Base-by-base conservation (phyloP, 2,888 invertebrate genomes). In the Archips xylosteana region DNA sequence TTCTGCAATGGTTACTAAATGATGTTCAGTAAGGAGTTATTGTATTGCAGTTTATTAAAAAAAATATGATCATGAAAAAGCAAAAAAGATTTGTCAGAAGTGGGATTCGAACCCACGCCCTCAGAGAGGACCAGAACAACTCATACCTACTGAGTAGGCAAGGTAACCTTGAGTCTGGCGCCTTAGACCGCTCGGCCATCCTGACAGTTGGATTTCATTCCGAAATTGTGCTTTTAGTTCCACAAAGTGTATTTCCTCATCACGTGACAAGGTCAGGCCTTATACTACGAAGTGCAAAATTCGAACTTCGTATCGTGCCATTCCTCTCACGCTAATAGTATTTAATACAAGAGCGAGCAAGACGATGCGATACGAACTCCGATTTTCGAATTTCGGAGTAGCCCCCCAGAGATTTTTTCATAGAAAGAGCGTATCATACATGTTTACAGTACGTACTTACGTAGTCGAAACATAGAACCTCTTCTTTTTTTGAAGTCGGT, bases 151-250 rank as follows among this genome's bases (percentile, higher is more conserved):
- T 95, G 91, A 95, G 81, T 87, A 82, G 91, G 97, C 96, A 97
- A 92, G 92, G 92, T 75, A 83, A 86, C 94, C 94, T 94, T 94
- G 94, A 94, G 94, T 94, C 94, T 94, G 94, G 93, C 97, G 97
- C 97, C 97, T 97, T 97, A 97, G 97, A 97, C 97, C 97, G 96
- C 97, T 97, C 96, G 96, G 96, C 96, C 97, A 97, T 96, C 96
- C 96, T 97, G 96, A 97, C 96, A 82, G 71, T 70, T 90, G 76
- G 0, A 0, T 0, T 0, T 0, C 0, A 0, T 0, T 6, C 0
- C 57, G 86, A 91, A 92, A 91, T 89, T 85, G 80, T 60, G 0
- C 0, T 75, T 6, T 49, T 68, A 0, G 9, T 75, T 57, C 15
- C 34, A 57, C 39, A 69, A 2, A 3, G 0, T 0, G n/a, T 32